Evolutionary conservation across 1,140 invertebrate genomes (phyloP).

Genomic region (Drosophila pruinosa): DNA sequence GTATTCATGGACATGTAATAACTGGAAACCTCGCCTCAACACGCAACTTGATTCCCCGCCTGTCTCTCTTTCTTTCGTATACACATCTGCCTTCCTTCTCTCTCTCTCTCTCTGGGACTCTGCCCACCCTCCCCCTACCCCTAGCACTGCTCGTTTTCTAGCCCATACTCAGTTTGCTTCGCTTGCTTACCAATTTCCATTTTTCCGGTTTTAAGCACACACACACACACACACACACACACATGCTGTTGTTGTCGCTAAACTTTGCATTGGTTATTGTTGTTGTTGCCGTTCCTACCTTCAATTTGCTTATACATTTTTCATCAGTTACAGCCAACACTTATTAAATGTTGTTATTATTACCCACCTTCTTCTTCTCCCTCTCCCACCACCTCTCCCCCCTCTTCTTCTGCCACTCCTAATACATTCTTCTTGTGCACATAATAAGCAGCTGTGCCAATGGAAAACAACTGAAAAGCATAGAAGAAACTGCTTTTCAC

Average conservation of each 20-base stretch:
- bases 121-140: background rate
- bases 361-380: background rate
- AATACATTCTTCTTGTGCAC: slow-evolving; percentile 1
- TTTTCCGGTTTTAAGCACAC: slow-evolving; percentile 75
- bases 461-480: background rate
- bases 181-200: slow-evolving; percentile 75
- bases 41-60: slow-evolving; percentile 9
- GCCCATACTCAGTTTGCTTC: slow-evolving; percentile 60
- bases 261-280: slow-evolving; percentile 9
- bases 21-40: slow-evolving; percentile 32
- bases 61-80: background rate
- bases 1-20: slow-evolving; percentile 1
- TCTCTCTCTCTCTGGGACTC: background rate
- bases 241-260: slow-evolving; percentile 9
- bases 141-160: slow-evolving; percentile 30
- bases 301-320: slow-evolving; percentile 68
- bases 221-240: slow-evolving; percentile 11
- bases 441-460: background rate
- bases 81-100: background rate
- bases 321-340: slow-evolving; percentile 39
- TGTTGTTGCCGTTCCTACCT: slow-evolving; percentile 17
- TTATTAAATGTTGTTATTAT: slow-evolving; percentile 20
- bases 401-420: background rate
- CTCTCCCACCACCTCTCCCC: background rate
- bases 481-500: background rate